Evolutionary conservation across 2,888 invertebrate genomes (phyloP), one percentile per base, ranked within the genome.

Genomic region (Chironomus riparius): DNA sequence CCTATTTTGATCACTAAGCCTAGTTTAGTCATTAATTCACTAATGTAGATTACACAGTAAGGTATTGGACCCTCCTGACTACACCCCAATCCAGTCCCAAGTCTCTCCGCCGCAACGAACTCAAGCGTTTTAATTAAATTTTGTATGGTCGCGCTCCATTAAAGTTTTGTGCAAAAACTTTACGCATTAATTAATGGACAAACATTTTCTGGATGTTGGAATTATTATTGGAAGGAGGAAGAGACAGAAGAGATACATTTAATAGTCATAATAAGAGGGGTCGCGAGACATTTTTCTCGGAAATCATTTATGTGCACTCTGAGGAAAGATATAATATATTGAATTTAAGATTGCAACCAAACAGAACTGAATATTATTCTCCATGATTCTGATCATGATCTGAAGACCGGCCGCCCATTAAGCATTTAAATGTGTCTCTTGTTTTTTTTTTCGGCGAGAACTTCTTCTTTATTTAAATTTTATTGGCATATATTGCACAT

Each of bases 251-350:
- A 56, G 21, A 65, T 65, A 65, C 21, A 65, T 21, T 21, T 24
- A 65, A 22, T 65, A 24, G 18, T 56, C n/a, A 56, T 50, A 56
- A 56, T 56, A 18, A 18, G 18, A 56, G 56, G 56, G 56, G 56
- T 71, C 28, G 71, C 72, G 72, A 72, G 72, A 72, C 72, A 61
- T 56, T 61, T 72, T 72, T 72, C 62, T 22, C 21, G 15, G 72
- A 72, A 72, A 72, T 56, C 24, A 18, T 28, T 56, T 18, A 15
- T 56, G 56, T 65, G 22, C 65, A 65, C 10, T 7, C 38, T 38
- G 38, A 1, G 10, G 10, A 38, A 38, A 56, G 15, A 24, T n/a
- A 65, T 65, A 65, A 21, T 13, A 22, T 50, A 50, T 70, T 24
- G 70, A 50, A 21, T 48, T 50, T n/a, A 22, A 70, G 50, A 69